Base-by-base conservation (phyloP, 2,888 invertebrate species). In the Ophioninae sp. region DNA sequence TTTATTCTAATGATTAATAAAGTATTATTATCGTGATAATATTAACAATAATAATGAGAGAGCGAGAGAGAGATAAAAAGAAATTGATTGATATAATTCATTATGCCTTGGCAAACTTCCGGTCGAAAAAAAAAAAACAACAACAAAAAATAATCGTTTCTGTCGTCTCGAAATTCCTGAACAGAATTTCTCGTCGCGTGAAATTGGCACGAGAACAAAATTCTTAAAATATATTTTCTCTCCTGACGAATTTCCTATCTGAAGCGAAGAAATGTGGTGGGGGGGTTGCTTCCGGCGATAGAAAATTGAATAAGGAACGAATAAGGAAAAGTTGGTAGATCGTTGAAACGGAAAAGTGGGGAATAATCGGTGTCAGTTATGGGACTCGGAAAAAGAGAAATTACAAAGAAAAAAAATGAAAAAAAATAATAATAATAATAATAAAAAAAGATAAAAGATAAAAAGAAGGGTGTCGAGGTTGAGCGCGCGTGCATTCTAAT, bases 401-500 rank as follows among this genome's bases (percentile, higher is more conserved):
- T 7, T 62, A 30, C 13, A 70, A 41, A 6, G 20, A 30, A 75
- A 70, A 56, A 65, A 21, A 21, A 59, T 37, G 56, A 64, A 56
- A 13, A 30, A 50, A 72, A 73, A 23, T 37, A 69, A 7, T 37
- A 20, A 7, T 57, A 13, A 70, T 7, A 23, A 23, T 21, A 21
- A 59, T 37, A 64, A 64, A 56, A 13, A 30, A 50, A 72, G 68
- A 23, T 37, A 69, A 7, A 23, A 20, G 39, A 50, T 30, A 56
- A 2, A 30, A n/a, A n/a, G 72, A 72, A 23, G 39, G 21, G 17
- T 56, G 41, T 39, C 68, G 77, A 70, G 75, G 62, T 72, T 56
- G 75, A 78, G 69, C 64, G 39, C 50, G 17, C 37, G 21, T 50
- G 62, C 59, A 74, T 72, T 73, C 61, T 85, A 79, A 86, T 86